Conservation (phyloP, 2,797 vertebrate genomes). For the Notolepis coatsorum region DNA sequence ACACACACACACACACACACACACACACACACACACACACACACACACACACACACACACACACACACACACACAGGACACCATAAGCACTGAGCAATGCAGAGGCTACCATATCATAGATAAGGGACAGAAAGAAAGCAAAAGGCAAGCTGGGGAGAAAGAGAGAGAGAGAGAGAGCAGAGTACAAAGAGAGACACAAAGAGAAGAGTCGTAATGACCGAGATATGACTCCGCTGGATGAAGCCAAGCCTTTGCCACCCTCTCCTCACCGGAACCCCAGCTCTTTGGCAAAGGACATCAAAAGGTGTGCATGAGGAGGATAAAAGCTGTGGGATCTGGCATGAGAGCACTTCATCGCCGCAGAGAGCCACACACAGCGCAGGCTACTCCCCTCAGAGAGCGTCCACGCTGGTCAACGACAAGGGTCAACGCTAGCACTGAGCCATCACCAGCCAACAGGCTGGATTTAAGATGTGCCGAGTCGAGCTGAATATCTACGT, state of each 20-base stretch:
- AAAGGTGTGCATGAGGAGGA: conserved; percentile 83
- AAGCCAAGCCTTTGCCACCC: conserved; percentile 78
- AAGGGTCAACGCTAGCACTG: conserved; percentile 77
- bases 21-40: conserved; percentile 57
- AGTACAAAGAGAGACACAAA: conserved; percentile 67
- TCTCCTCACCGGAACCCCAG: conserved; percentile 87
- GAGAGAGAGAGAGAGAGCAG: conserved; percentile 61
- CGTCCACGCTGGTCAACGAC: conserved; percentile 80
- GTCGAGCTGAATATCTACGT: conserved; percentile 5
- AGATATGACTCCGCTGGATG: conserved; percentile 84
- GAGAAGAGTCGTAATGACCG: conserved; percentile 75
- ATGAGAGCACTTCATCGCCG: conserved; percentile 44
- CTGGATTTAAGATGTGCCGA: conserved; percentile 34
- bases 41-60: conserved; percentile 44
- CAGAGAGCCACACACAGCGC: conserved; percentile 71
- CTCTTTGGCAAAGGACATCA: conserved; percentile 61
- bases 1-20: conserved; percentile 20
- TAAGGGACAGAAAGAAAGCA: conserved; percentile 88
- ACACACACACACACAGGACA: conserved; percentile 54
- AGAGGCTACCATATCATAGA: conserved; percentile 91
- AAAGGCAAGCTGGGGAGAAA: conserved; percentile 55
- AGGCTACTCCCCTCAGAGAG: conserved; percentile 33
- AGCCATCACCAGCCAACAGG: conserved; percentile 45
- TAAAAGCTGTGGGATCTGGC: conserved; percentile 70
- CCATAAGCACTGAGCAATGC: conserved; percentile 79